Conservation (phyloP, 1,140 invertebrate genomes). For the Ceratoteleas bidentatus region DNA sequence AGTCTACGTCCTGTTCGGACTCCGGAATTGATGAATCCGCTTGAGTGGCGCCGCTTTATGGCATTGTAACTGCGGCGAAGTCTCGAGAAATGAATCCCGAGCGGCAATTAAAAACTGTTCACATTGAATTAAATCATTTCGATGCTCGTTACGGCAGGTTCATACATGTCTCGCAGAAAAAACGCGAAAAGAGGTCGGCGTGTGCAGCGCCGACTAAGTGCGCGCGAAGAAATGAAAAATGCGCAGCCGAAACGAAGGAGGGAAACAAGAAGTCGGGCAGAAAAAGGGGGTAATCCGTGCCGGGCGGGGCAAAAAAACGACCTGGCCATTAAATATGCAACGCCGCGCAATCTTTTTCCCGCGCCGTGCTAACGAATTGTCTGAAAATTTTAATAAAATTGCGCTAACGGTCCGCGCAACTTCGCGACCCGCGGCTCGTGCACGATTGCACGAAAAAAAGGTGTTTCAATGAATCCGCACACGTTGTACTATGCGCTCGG, state of each 20-base stretch:
- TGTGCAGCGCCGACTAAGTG: conserved; percentile 37
- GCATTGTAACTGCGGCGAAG: conserved; percentile 68
- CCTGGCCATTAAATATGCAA: conserved; percentile 37
- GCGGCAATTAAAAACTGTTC: conserved; percentile 74
- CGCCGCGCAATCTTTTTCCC: conserved; percentile 19
- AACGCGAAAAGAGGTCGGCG: conserved; percentile 47
- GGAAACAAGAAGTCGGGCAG: conserved; percentile 27
- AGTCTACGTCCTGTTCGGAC: conserved; percentile 12
- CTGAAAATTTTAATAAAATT: background rate
- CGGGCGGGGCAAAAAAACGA: conserved; percentile 25
- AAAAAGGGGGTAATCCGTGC: conserved; percentile 42
- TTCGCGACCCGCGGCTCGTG: too few species aligned
- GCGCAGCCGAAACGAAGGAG: conserved; percentile 38
- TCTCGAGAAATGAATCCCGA: conserved; percentile 69
- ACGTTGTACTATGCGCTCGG: background rate
- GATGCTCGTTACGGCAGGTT: conserved; percentile 50
- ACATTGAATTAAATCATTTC: conserved; percentile 75
- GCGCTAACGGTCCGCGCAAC: too few species aligned
- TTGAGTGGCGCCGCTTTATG: conserved; percentile 55
- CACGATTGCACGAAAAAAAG: background rate
- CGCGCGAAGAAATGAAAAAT: conserved; percentile 45
- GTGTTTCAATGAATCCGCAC: background rate
- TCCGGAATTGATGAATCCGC: conserved; percentile 65
- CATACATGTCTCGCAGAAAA: conserved; percentile 34
- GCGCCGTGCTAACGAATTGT: too few species aligned